Percentiles rank a stretch among this genome's conserved stretches.
These are phyloP conservation scores for Pinctada fucata DNA, from an alignment of 2,888 invertebrate genomes.

Conservation along the genomic window DNA sequence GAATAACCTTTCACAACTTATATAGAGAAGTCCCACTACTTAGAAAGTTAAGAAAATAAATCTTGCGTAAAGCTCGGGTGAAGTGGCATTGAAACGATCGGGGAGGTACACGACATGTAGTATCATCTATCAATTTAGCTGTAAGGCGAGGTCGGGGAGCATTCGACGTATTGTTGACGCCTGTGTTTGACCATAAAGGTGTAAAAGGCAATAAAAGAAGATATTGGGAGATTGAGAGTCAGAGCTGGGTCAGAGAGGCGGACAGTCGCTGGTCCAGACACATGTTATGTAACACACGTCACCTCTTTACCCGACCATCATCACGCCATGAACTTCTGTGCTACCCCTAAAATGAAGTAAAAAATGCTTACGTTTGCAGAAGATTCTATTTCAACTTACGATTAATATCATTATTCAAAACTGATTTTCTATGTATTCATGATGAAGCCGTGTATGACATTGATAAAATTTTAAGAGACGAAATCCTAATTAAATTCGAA, in stretches of 20 bases:
- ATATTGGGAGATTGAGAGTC: neutral
- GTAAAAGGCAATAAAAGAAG: conserved; percentile 3
- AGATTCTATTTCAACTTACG: too few relatives aligned
- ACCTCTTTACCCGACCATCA: too few relatives aligned
- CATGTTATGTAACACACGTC: neutral
- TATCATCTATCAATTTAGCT: neutral
- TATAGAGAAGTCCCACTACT: neutral
- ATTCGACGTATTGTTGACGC: neutral
- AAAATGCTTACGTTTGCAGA: too few relatives aligned
- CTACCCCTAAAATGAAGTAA: too few relatives aligned
- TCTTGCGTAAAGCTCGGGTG: neutral
- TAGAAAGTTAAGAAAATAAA: neutral
- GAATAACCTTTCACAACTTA: neutral
- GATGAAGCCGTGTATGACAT: too few relatives aligned
- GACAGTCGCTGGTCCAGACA: neutral
- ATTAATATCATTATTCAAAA: too few relatives aligned
- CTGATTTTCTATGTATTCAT: too few relatives aligned
- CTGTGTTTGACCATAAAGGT: neutral
- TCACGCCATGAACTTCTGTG: too few relatives aligned
- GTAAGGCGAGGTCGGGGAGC: neutral
- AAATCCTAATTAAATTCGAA: too few relatives aligned
- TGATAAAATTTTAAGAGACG: too few relatives aligned
- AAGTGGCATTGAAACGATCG: neutral
- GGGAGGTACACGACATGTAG: neutral
- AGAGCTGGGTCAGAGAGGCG: neutral